A percentile compares a stretch with the other conserved stretches of the same genome.
These are phyloP conservation scores for Epinephelus coioides DNA, from an alignment of 2,797 vertebrate genomes.

Conservation along the genomic window DNA sequence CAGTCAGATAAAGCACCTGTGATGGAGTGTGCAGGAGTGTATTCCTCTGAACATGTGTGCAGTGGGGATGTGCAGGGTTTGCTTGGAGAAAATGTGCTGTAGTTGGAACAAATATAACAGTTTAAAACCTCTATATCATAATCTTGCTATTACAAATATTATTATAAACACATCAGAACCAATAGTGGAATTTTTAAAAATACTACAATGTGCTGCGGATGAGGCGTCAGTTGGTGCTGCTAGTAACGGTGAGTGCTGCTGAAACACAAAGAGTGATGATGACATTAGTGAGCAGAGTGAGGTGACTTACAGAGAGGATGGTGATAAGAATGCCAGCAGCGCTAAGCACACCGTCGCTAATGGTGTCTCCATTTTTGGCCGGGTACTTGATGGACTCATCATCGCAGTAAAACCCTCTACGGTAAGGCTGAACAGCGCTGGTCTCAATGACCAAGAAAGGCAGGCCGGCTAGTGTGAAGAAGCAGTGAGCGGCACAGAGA, in stretches of 20 bases:
- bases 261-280: slow-evolving; percentile 54
- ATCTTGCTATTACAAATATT: background rate
- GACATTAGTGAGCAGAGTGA: slow-evolving; percentile 76
- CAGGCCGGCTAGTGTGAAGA: slow-evolving; percentile 88
- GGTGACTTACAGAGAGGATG: slow-evolving; percentile 93
- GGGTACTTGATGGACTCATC: slow-evolving; percentile 98
- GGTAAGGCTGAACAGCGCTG: slow-evolving; percentile 95
- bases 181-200: background rate
- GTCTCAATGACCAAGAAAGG: slow-evolving; percentile 98
- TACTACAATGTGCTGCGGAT: slow-evolving; percentile 3
- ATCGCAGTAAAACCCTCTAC: slow-evolving; percentile 95
- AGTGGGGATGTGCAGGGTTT: background rate
- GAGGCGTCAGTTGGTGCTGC: slow-evolving; percentile 43
- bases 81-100: background rate
- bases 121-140: background rate
- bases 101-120: background rate
- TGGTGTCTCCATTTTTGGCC: slow-evolving; percentile 93
- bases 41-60: background rate
- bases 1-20: slow-evolving; percentile 34
- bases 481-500: slow-evolving; percentile 67
- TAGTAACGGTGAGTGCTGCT: slow-evolving; percentile 57
- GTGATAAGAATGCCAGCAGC: slow-evolving; percentile 96
- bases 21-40: background rate
- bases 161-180: background rate
- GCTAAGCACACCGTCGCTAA: slow-evolving; percentile 94